Base-by-base conservation (phyloP, 2,888 invertebrate species). In the Geotrupes spiniger region DNA sequence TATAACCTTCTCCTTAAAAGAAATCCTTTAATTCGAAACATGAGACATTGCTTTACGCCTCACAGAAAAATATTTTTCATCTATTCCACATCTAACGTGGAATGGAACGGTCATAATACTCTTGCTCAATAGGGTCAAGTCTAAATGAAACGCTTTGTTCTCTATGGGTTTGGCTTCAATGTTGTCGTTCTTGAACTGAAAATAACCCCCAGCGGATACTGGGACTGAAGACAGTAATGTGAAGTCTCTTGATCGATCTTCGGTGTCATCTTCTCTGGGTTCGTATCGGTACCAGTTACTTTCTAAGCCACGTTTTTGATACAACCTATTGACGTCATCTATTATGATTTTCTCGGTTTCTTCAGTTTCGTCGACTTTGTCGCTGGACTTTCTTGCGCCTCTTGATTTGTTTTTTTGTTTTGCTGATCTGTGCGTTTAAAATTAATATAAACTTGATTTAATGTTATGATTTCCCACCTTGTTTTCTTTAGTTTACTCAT, bases 161-260 rank as follows among this genome's bases (percentile, higher is more conserved):
- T 53, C 46, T 10, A 43, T 16, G 11, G 51, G 44, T 26, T 38
- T 48, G 25, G 42, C 31, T 39, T 53, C 52, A 42, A 45, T 52
- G 38, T 50, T 54, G 38, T 61, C 59, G 36, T 52, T 51, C 49
- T 62, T 62, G 47, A 62, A 62, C 36, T 61, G 59, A 44, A 62
- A 62, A 46, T 61, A 54, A 25, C 54, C 54, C 12, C 60, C 61
- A 27, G 52, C 46, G 26, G 59, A 58, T 14, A 59, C 48, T n/a
- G 62, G 60, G 1, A 56, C 59, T 39, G 59, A 46, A 37, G 59
- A 54, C 21, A 62, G 33, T 14, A 54, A 10, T 14, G 56, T 43
- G 46, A 59, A 62, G 47, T 61, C 58, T 14, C 47, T 53, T 4
- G 46, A 50, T 6, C 40, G 44, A n/a, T 48, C 46, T 25, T 33